Evolutionary conservation across 2,888 invertebrate genomes (phyloP), one percentile per base, ranked within the genome.

Genomic region (Agrilus cyanescens): DNA sequence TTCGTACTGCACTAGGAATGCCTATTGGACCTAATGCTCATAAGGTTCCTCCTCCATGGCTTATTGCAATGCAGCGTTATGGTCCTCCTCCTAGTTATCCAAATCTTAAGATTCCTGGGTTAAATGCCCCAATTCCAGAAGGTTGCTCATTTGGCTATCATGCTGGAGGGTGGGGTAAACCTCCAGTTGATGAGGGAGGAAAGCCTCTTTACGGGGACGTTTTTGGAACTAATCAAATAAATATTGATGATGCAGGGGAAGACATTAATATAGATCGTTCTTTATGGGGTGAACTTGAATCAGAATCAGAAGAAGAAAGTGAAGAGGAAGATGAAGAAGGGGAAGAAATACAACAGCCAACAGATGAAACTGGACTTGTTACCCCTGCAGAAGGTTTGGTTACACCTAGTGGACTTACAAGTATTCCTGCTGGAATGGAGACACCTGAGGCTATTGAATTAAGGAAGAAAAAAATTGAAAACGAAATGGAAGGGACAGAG

Each of bases 31-130:
- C 91, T 0, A 88, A 82, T 57, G 86, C 87, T 20, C 85, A 89
- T 52, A 89, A 89, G 71, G 85, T 84, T 50, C 94, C 94, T 0
- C 94, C 94, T 0, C 95, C 94, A 16, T 95, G 95, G 95, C 69
- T 95, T 51, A 94, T 95, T 60, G 94, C 94, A 2, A 94, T 94
- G 85, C 94, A 95, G 67, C 79, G 95, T 55, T 98, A 98, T 65
- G 98, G 98, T 0, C 98, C 98, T 1, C 98, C 98, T 3, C 98
- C 98, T 0, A 95, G 95, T 39, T 98, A 98, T 71, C 97, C 98
- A 0, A 96, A 95, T 71, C 72, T 98, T 18, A 97, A 96, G 71
- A 93, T 98, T 59, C 90, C 96, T 0, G 97, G 97, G 0, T 71
- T 98, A 4, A 98, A 97, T 71, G 95, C 96, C 2, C 95, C 97